Evolutionary conservation across 2,888 invertebrate species (phyloP), one percentile per base, ranked within the genome.

Genomic region (Pristionchus exspectatus): DNA sequence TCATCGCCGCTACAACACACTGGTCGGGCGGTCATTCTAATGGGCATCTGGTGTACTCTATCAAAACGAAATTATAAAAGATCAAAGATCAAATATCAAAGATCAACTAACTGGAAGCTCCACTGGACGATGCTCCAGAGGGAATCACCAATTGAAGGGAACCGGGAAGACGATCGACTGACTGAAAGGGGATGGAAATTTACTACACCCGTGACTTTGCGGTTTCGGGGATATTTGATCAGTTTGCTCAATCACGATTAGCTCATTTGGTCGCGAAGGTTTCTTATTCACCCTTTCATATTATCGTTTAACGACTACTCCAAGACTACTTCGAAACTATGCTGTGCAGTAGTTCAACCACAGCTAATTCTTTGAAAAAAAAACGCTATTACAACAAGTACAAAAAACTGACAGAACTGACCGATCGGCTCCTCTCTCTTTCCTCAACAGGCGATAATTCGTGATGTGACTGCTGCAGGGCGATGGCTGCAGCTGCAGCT

Each of bases 371-470:
- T n/a, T n/a, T n/a, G n/a, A n/a, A n/a, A n/a, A n/a, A n/a, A n/a
- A n/a, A n/a, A n/a, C n/a, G 44, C 0, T 38, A 38, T 38, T 3
- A 38, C 5, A 50, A 50, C 9, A 50, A 50, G 0, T 7, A 50
- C 44, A 3, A 50, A 50, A 50, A 50, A 50, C 44, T 7, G 4
- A 50, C 44, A 24, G 18, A 59, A 74, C 88, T n/a, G 1, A 77
- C 88, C 54, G 88, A 88, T 88, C 89, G 63, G 30, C 81, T 27
- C 81, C 88, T 74, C 24, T 9, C 54, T 5, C 27, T 63, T 63
- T 94, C 94, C 56, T 94, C 93, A 2, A 93, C 93, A 5, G 92
- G 92, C 24, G 92, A 92, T 30, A 93, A 90, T 74, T 93, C 93
- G 66, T 90, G 91, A n/a, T 56, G 87, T 27, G 44, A 66, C 84